phyloP scores from a whole-genome alignment of 2,797 vertebrate species.

The Sebastes kiyomatsui region DNA sequence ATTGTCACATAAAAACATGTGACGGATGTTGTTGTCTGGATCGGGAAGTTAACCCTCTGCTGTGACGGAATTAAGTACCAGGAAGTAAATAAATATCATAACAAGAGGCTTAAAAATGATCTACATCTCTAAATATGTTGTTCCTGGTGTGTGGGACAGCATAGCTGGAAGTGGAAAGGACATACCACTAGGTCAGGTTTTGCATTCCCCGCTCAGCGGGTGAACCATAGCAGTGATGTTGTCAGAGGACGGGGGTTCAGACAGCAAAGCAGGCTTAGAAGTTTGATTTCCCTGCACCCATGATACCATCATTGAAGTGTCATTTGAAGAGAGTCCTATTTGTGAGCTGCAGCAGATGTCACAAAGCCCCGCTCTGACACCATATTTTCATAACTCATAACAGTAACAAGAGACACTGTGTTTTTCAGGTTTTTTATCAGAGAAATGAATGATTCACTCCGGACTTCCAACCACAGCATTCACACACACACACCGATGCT shows the following conservation, averaged over 20 bases:
- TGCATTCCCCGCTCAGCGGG: conserved; percentile 8
- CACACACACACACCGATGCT: not conserved
- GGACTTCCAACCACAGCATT: conserved; percentile 1
- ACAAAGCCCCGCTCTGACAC: not conserved
- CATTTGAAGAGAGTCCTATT: conserved; percentile 16
- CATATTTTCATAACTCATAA: conserved; percentile 3
- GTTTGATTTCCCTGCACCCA: not conserved
- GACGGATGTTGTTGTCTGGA: not conserved
- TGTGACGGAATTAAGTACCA: not conserved
- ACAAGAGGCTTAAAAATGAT: not conserved
- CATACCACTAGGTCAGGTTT: conserved; percentile 1
- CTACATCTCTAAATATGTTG: not conserved
- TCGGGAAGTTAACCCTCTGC: conserved; percentile 2
- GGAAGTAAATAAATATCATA: not conserved
- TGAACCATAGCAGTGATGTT: not conserved
- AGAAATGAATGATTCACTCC: conserved; percentile 26
- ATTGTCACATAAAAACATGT: not conserved
- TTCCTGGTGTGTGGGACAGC: not conserved
- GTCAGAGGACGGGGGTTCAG: conserved; percentile 12
- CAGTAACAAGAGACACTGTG: not conserved
- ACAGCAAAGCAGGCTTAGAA: not conserved
- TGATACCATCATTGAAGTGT: not conserved
- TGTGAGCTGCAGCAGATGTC: conserved; percentile 1
- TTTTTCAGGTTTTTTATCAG: conserved; percentile 8
- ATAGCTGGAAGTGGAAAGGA: conserved; percentile 1